Percentiles rank a stretch among this genome's conserved stretches.
Evolutionary conservation across 2,113 vertebrate genomes (phyloP).

Genomic region (Nothobranchius kuhntae): DNA sequence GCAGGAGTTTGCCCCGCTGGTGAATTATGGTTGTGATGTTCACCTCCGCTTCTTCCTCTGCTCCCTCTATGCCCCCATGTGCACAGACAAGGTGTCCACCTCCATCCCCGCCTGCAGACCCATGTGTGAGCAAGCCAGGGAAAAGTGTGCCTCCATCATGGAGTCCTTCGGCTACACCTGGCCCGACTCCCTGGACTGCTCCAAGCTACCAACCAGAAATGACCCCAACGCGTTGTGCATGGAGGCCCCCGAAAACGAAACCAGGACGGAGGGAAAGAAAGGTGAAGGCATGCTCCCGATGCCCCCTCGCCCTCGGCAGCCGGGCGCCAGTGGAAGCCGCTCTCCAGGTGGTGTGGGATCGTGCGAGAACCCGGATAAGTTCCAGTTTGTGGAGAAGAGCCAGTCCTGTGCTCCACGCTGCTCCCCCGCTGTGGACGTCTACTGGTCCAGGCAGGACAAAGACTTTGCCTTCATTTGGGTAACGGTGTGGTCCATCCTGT

Average conservation of each 20-base stretch:
- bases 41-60: conserved; percentile 98
- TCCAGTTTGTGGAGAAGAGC: conserved; percentile 94
- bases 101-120: conserved; percentile 97
- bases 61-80: conserved; percentile 98
- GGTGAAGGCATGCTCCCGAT: conserved; percentile 88
- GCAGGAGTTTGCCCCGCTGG: conserved; percentile 92
- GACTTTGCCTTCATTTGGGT: conserved; percentile 98
- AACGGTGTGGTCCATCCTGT: conserved; percentile 94
- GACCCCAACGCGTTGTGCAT: conserved; percentile 97
- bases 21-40: conserved; percentile 94
- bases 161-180: conserved; percentile 95
- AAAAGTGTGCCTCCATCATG: conserved; percentile 95
- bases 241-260: conserved; percentile 95
- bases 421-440: conserved; percentile 89
- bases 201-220: conserved; percentile 90
- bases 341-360: conserved; percentile 69
- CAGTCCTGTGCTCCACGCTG: conserved; percentile 91
- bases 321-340: conserved; percentile 63
- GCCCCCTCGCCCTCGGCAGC: conserved; percentile 81
- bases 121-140: conserved; percentile 97
- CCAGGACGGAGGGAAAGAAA: conserved; percentile 80
- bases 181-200: conserved; percentile 94
- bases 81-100: conserved; percentile 95
- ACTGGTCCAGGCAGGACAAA: conserved; percentile 94
- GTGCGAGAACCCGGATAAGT: conserved; percentile 93